These are phyloP conservation scores for Pachypanchax playfairii DNA, from an alignment of 2,113 vertebrate genomes.

Conservation along the genomic window DNA sequence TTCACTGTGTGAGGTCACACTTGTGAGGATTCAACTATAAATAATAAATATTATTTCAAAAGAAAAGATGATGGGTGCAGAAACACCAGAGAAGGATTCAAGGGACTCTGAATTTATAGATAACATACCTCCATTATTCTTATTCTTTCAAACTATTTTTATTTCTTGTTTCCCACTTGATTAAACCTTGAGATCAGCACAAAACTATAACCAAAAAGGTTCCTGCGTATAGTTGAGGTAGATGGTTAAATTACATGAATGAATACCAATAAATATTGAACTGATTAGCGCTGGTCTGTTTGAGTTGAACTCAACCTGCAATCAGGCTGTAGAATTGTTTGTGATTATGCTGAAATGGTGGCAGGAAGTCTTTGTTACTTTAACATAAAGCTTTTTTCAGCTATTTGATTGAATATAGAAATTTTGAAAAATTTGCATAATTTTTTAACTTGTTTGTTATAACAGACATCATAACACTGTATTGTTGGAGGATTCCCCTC, in stretches of 20 bases:
- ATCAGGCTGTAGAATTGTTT: too few relatives aligned
- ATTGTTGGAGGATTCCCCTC: too few relatives aligned
- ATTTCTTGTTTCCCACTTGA: not conserved
- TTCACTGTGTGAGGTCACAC: conserved; percentile 31
- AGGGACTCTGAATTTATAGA: not conserved
- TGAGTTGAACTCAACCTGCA: conserved; percentile 17
- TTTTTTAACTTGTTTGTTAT: not conserved
- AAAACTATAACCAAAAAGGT: not conserved
- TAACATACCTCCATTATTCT: not conserved
- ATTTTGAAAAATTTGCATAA: not conserved
- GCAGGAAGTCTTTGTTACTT: too few relatives aligned
- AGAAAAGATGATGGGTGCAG: not conserved
- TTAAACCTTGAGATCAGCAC: not conserved
- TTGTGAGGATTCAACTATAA: conserved; percentile 31
- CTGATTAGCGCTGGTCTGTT: not conserved
- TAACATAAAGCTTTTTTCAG: too few relatives aligned
- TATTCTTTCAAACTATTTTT: not conserved
- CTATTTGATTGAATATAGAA: too few relatives aligned
- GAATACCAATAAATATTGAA: not conserved
- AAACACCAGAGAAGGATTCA: not conserved
- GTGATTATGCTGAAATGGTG: too few relatives aligned
- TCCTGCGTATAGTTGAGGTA: not conserved
- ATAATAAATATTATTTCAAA: conserved; percentile 26
- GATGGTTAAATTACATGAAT: not conserved
- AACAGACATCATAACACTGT: too few relatives aligned